Evolutionary conservation across 2,888 invertebrate genomes (phyloP), one percentile per base, ranked within the genome.

Genomic region (Phymatocera aterrima): DNA sequence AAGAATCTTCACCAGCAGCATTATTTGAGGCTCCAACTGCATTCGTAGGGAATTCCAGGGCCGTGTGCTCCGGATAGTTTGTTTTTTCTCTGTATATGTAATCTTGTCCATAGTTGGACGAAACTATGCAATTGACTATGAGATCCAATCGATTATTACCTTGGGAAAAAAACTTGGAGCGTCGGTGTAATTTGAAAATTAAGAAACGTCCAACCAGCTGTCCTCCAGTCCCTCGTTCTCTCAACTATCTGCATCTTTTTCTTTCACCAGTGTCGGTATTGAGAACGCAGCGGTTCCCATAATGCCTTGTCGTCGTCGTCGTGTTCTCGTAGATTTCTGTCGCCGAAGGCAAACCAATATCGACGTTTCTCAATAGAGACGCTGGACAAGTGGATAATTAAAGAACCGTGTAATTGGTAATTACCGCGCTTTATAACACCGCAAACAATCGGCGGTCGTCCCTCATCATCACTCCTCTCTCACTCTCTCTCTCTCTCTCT

Each of bases 351-450:
- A 77, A 40, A 78, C 61, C 34, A 78, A 72, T 60, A 74, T 74
- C 60, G 57, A 40, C n/a, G 60, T 74, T 31, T 24, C 51, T n/a
- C 5, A 51, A 61, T 75, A 51, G 74, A 48, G 68, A 72, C 60
- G 57, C 77, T 40, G 77, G 80, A 85, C 83, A 82, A 83, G 82
- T 64, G 82, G 84, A 84, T 86, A 86, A 86, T 86, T 85, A 85
- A 83, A 83, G 81, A 81, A 78, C 81, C 82, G 81, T 83, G 83
- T 84, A 86, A 86, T 86, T 83, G 84, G 80, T 82, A 84, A 86
- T 86, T 86, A 86, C 82, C 82, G 81, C 79, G 74, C 79, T 65
- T 80, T 80, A 82, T 82, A 80, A 80, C 78, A 77, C 78, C 64
- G 80, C 80, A 81, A 81, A 82, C 79, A 80, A 81, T 80, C 72